Conservation (phyloP, 2,888 invertebrate genomes). For the Thecocarcelia acutangulata region DNA sequence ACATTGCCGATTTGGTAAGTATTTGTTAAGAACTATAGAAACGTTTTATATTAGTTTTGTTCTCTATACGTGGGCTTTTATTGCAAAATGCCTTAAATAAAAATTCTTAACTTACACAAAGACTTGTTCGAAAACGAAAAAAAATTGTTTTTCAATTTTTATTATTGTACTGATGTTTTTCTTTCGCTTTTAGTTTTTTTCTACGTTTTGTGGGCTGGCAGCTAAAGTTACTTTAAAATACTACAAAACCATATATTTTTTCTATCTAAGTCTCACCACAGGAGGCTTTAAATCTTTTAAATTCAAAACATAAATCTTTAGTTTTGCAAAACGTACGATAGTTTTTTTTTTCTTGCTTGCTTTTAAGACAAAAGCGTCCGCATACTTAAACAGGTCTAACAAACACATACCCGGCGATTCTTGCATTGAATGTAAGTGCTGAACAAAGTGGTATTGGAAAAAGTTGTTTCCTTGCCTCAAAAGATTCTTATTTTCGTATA, state of each 20-base stretch:
- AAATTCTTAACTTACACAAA: too few relatives aligned
- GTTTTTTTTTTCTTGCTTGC: constrained; percentile 9
- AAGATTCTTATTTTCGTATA: too few relatives aligned
- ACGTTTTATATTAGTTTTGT: background rate
- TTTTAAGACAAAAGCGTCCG: constrained; percentile 39
- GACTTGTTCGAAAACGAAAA: too few relatives aligned
- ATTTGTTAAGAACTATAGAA: background rate
- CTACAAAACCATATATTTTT: constrained; percentile 11
- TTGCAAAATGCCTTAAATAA: too few relatives aligned
- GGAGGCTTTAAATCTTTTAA: constrained; percentile 69
- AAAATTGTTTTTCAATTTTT: background rate
- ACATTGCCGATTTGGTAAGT: constrained; percentile 97
- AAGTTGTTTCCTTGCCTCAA: too few relatives aligned
- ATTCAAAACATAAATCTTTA: constrained; percentile 70
- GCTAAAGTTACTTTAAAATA: constrained; percentile 10
- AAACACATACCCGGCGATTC: background rate
- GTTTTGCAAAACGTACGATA: constrained; percentile 56
- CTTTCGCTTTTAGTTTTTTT: constrained; percentile 12
- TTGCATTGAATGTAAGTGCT: background rate
- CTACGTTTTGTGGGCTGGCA: constrained; percentile 25
- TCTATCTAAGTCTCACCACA: constrained; percentile 62
- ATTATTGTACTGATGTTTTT: constrained; percentile 9
- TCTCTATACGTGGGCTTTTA: too few relatives aligned
- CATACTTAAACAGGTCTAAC: constrained; percentile 9
- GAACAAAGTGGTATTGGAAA: background rate